phyloP scores from a whole-genome alignment of 2,113 vertebrate genomes.

The Atractosteus spatula region DNA sequence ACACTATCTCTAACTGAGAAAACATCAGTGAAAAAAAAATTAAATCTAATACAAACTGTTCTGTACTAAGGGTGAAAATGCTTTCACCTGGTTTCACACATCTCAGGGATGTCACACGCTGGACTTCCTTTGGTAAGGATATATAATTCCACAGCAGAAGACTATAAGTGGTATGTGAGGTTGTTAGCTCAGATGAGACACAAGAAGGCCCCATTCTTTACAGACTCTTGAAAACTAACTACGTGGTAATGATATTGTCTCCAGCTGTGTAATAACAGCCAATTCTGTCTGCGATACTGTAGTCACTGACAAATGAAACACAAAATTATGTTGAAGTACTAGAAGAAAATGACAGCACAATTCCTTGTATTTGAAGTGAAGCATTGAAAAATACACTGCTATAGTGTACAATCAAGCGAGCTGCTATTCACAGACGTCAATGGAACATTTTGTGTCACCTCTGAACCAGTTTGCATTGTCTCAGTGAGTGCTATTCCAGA shows the following conservation, averaged over 20 bases:
- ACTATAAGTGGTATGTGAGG: constrained; percentile 65
- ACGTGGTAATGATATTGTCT: constrained; percentile 83
- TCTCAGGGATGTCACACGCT: too few species aligned
- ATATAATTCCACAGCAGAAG: background rate
- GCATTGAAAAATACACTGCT: constrained; percentile 57
- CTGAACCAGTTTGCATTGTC: too few species aligned
- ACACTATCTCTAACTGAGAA: too few species aligned
- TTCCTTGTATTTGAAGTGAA: constrained; percentile 72
- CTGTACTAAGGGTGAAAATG: too few species aligned
- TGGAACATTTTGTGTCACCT: too few species aligned
- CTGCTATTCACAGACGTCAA: too few species aligned
- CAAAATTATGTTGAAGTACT: constrained; percentile 77
- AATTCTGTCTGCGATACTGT: constrained; percentile 73
- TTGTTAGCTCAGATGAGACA: constrained; percentile 76
- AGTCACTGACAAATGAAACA: constrained; percentile 57
- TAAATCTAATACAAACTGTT: too few species aligned
- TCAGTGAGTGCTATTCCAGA: too few species aligned
- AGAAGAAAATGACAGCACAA: constrained; percentile 74
- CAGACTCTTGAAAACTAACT: constrained; percentile 80
- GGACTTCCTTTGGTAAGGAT: too few species aligned
- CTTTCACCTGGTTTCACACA: too few species aligned
- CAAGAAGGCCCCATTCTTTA: constrained; percentile 74
- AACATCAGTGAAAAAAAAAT: too few species aligned
- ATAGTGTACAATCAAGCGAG: constrained; percentile 26
- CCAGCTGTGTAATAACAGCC: constrained; percentile 82